Base-by-base conservation (phyloP, 37 sponge, comb jelly and placozoan genomes). In the Corticium candelabrum region DNA sequence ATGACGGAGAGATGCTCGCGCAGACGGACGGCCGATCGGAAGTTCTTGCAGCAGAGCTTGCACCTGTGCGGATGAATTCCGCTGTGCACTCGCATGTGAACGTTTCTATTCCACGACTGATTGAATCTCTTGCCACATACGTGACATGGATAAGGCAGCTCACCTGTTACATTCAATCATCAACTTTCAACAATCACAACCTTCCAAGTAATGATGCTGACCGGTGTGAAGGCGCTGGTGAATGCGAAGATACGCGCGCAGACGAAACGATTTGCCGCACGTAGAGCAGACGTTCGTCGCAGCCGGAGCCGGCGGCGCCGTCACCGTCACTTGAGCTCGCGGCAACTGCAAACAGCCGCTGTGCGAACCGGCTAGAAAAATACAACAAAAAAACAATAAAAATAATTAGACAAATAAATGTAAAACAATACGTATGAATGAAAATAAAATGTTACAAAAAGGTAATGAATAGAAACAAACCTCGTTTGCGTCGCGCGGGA, bases 241-340 rank as follows among this genome's bases (percentile, higher is more conserved):
- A 15, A 70, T 70, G 33, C 29, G 29, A 4, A 70, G 73, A 4
- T 29, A 4, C 31, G 73, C 5, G 36, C 73, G 73, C 33, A 70
- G 73, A 5, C 73, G 73, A 32, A 70, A 70, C 33, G 7, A 15
- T 32, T 70, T 70, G 33, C 73, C 73, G 73, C 73, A 70, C 73
- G 73, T 70, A 7, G 73, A 4, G 73, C 73, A 70, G 31, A 50
- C 62, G 62, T 50, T 11, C n/a, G n/a, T n/a, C 21, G 15, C 62
- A 11, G 62, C 62, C 21, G 62, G 62, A 50, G 62, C 62, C 15
- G 62, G 21, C 11, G 62, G 15, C 15, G 62, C 62, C n/a, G n/a
- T n/a, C n/a, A n/a, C n/a, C n/a, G n/a, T n/a, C n/a, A n/a, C n/a
- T n/a, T n/a, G n/a, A n/a, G n/a, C n/a, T n/a, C n/a, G n/a, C n/a